phyloP scores from a whole-genome alignment of 64 coral and sea anemone species.

The Anthopleura sola region DNA sequence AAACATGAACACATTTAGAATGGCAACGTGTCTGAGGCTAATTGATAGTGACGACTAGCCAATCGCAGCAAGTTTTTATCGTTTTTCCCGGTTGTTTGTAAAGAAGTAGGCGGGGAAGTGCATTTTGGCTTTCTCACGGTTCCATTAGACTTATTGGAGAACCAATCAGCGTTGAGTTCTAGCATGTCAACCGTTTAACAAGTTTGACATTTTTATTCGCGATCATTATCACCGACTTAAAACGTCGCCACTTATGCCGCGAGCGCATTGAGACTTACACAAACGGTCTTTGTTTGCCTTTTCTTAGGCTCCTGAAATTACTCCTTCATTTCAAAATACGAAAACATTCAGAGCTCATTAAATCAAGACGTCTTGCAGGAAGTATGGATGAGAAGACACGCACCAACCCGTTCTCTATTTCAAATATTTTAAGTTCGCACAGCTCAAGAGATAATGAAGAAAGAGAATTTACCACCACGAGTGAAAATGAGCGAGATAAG shows the following conservation, averaged over 20 bases:
- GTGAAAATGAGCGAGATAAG: slow-evolving; percentile 54
- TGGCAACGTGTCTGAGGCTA: slow-evolving; percentile 94
- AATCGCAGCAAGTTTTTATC: slow-evolving; percentile 82
- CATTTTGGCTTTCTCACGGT: slow-evolving; percentile 86
- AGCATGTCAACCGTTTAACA: slow-evolving; percentile 96
- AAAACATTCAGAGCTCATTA: slow-evolving; percentile 65
- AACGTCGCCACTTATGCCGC: slow-evolving; percentile 94
- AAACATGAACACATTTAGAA: slow-evolving; percentile 86
- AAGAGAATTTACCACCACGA: slow-evolving; percentile 48
- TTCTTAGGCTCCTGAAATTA: slow-evolving; percentile 85
- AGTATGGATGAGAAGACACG: slow-evolving; percentile 85
- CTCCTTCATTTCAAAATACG: slow-evolving; percentile 56
- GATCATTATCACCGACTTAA: slow-evolving; percentile 99
- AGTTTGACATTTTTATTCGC: slow-evolving; percentile 99
- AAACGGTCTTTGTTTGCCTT: slow-evolving; percentile 97
- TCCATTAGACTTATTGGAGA: slow-evolving; percentile 75
- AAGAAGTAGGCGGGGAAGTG: slow-evolving; percentile 88
- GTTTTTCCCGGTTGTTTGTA: slow-evolving; percentile 90
- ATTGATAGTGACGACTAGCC: slow-evolving; percentile 86
- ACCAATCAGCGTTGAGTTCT: slow-evolving; percentile 75
- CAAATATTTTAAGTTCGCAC: slow-evolving; percentile 73
- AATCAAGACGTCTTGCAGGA: slow-evolving; percentile 52
- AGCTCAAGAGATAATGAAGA: slow-evolving; percentile 61
- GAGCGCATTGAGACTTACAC: slow-evolving; percentile 75
- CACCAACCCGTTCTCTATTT: slow-evolving; percentile 88